A percentile compares a stretch with the other conserved stretches of the same genome.
Conservation (phyloP, 2,797 vertebrate species). For the Sphenodon punctatus region DNA sequence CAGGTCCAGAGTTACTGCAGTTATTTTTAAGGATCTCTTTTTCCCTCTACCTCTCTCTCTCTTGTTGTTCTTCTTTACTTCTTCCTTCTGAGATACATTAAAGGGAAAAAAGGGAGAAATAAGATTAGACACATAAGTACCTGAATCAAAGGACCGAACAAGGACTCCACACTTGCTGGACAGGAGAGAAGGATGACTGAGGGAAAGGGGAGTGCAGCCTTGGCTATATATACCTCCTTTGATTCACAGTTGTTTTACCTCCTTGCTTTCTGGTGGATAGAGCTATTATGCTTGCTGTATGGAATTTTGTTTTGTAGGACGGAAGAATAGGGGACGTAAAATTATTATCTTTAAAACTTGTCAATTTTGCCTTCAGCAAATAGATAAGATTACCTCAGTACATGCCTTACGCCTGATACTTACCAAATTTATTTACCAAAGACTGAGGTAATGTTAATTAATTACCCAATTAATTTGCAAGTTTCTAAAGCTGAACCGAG, state of each 20-base stretch:
- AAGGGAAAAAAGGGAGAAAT: constrained; percentile 57
- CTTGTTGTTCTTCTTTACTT: constrained; percentile 62
- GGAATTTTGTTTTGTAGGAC: constrained; percentile 74
- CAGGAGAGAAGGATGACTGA: constrained; percentile 39
- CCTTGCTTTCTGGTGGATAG: constrained; percentile 41
- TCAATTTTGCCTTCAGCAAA: constrained; percentile 31
- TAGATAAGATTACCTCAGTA: not conserved
- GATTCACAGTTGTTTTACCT: constrained; percentile 47
- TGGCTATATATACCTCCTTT: constrained; percentile 59
- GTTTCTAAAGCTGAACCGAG: not conserved
- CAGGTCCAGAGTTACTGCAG: not conserved
- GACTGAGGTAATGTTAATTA: constrained; percentile 1
- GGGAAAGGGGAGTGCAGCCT: constrained; percentile 8
- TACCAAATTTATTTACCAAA: constrained; percentile 20
- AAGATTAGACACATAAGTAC: constrained; percentile 61
- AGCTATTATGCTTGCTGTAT: constrained; percentile 71
- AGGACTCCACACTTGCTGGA: constrained; percentile 19
- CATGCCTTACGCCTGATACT: constrained; percentile 4
- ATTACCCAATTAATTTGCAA: constrained; percentile 3
- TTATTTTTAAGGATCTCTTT: constrained; percentile 6
- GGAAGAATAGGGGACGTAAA: constrained; percentile 51
- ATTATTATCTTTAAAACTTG: constrained; percentile 37
- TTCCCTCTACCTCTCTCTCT: constrained; percentile 51
- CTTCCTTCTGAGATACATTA: constrained; percentile 57
- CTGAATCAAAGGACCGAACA: constrained; percentile 35